Base-by-base conservation (phyloP, 2,888 invertebrate species). In the Parnassius smintheus region DNA sequence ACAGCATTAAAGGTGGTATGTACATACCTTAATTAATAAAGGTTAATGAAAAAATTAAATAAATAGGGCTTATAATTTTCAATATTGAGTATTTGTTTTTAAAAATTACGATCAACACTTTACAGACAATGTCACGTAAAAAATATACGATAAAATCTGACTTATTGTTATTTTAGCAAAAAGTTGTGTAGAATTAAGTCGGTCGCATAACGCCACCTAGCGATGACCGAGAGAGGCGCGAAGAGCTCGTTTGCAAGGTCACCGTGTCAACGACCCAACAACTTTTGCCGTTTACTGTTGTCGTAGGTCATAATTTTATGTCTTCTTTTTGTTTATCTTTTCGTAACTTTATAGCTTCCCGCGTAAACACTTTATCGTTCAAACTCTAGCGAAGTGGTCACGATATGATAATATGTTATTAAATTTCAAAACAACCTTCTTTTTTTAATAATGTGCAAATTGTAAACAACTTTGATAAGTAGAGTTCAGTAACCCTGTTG, bases 231-330 rank as follows among this genome's bases (percentile, higher is more conserved):
- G 74, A 74, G 74, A 76, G 75, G 59, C 71, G 69, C 69, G 70
- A 67, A 74, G 70, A 70, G 77, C 78, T 77, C 75, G 76, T 73
- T 76, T 69, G 80, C 91, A 91, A 91, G 90, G 90, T 90, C 90
- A 91, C 85, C 80, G 83, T 85, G 90, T 85, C 91, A 87, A 88
- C 81, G 91, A 90, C 90, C 91, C 84, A 80, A 78, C 89, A 90
- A 91, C 91, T 91, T 91, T 91, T 89, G 88, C 91, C 88, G 89
- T 87, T 86, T 85, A 86, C 85, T 86, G 91, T 91, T 91, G 91
- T 88, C 90, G 91, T 91, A 91, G 91, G 91, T 91, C 91, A 91
- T 91, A 89, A 91, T 91, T 91, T 91, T 90, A 91, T 91, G 89
- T 88, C 88, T 90, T 89, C 91, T 90, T 91, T 91, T 90, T 90